These are phyloP conservation scores for Ectropis grisescens DNA, from an alignment of 1,140 invertebrate genomes.

Conservation along the genomic window DNA sequence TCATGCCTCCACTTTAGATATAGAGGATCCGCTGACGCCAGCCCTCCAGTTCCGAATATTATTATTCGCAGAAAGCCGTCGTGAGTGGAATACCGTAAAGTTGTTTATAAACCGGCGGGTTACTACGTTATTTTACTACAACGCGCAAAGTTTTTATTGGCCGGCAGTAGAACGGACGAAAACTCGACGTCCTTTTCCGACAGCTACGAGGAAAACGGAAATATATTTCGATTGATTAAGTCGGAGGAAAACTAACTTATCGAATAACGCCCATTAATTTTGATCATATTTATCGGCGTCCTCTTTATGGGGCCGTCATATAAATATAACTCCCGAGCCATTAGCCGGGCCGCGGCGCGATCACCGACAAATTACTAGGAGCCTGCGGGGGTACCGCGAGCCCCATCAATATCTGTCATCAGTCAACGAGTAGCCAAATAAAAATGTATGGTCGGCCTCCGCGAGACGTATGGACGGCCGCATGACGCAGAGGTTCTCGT, in stretches of 20 bases:
- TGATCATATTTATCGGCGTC: conserved; percentile 30
- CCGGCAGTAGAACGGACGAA: no score
- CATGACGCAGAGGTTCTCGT: conserved; percentile 27
- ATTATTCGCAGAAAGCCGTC: no score
- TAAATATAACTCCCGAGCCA: conserved; percentile 41
- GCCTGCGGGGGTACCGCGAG: conserved; percentile 21
- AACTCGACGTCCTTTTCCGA: not conserved
- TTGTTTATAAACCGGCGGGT: no score
- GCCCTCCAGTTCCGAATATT: conserved; percentile 1
- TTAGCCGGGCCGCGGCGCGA: conserved; percentile 28
- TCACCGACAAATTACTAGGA: conserved; percentile 30
- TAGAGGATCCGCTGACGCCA: conserved; percentile 11
- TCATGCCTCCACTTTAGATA: not conserved
- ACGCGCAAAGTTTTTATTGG: no score
- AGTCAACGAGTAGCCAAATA: conserved; percentile 47
- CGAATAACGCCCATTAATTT: conserved; percentile 15
- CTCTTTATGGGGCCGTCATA: conserved; percentile 36
- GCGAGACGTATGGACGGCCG: conserved; percentile 21
- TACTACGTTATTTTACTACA: no score
- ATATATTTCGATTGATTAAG: conserved; percentile 11
- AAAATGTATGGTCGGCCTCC: conserved; percentile 43
- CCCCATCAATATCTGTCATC: conserved; percentile 58
- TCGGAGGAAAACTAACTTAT: conserved; percentile 6
- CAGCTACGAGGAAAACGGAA: conserved; percentile 2
- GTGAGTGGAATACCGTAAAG: no score